phyloP scores from a whole-genome alignment of 2,113 vertebrate genomes.

The Larimichthys crocea region DNA sequence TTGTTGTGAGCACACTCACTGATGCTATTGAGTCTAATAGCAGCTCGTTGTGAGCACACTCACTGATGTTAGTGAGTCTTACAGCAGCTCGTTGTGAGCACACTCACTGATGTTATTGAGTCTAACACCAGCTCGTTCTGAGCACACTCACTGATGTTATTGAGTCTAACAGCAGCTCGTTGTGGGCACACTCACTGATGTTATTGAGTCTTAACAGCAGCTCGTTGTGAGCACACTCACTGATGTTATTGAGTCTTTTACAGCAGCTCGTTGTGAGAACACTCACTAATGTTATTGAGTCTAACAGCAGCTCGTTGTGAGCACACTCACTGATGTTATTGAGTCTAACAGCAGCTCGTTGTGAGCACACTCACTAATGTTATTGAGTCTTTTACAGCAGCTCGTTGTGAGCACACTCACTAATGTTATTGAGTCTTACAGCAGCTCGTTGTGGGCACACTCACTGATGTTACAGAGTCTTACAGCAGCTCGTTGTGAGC shows the following conservation, averaged over 20 bases:
- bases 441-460: too few relatives aligned
- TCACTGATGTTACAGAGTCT: too few relatives aligned
- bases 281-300: too few relatives aligned
- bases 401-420: not conserved
- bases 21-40: not conserved
- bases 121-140: not conserved
- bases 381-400: not conserved
- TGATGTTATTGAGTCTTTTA: slow-evolving; percentile 49
- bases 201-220: not conserved
- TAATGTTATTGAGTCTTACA: slow-evolving; percentile 50
- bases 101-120: too few relatives aligned
- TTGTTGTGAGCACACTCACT: too few relatives aligned
- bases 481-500: not conserved
- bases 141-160: slow-evolving; percentile 41
- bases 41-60: not conserved
- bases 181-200: too few relatives aligned
- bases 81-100: too few relatives aligned
- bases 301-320: not conserved
- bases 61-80: slow-evolving; percentile 52
- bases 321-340: slow-evolving; percentile 43
- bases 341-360: slow-evolving; percentile 26
- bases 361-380: too few relatives aligned
- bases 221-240: not conserved
- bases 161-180: slow-evolving; percentile 23
- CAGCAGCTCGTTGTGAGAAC: too few relatives aligned